These are phyloP conservation scores for Cliona cf. orientalis DNA, from an alignment of 37 sponge, comb jelly and placozoan species.

Conservation along the genomic window DNA sequence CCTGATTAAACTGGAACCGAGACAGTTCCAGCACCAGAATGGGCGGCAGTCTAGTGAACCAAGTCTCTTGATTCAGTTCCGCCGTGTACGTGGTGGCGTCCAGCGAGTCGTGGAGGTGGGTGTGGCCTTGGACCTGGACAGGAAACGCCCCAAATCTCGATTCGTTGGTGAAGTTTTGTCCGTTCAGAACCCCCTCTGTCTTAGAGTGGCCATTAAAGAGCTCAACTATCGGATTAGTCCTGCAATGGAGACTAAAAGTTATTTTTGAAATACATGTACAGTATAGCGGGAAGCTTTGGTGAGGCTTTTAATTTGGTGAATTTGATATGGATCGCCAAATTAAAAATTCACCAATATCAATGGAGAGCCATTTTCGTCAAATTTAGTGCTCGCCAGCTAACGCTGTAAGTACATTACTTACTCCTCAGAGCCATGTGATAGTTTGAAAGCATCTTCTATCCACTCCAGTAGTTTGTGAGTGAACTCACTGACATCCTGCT, in stretches of 20 bases:
- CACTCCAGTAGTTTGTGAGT: conserved; percentile 82
- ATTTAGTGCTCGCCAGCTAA: too few relatives aligned
- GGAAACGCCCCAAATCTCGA: conserved; percentile 71
- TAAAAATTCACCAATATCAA: too few relatives aligned
- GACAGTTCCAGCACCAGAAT: conserved; percentile 75
- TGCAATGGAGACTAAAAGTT: not conserved
- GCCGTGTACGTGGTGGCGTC: conserved; percentile 58
- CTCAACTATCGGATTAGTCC: conserved; percentile 57
- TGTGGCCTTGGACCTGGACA: conserved; percentile 66
- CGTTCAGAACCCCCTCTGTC: conserved; percentile 55
- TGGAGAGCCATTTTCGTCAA: too few relatives aligned
- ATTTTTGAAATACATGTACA: too few relatives aligned
- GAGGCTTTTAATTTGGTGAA: too few relatives aligned
- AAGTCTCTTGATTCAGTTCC: conserved; percentile 63
- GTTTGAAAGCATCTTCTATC: conserved; percentile 74
- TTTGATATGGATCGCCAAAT: too few relatives aligned
- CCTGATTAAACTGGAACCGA: conserved; percentile 62
- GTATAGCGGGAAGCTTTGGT: too few relatives aligned
- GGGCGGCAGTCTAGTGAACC: conserved; percentile 74
- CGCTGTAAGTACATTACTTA: too few relatives aligned
- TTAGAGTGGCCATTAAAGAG: conserved; percentile 67
- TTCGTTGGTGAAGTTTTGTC: conserved; percentile 49
- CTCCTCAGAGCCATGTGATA: conserved; percentile 5
- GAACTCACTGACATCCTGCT: conserved; percentile 80
- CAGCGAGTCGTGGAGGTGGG: conserved; percentile 75